Evolutionary conservation across 2,113 vertebrate species (phyloP).

Genomic region (cattle (Bos taurus)): ARS-UCD2.0 NC_037336.1:72093001-72093500

Average conservation of each 20-base stretch:
- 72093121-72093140: not conserved
- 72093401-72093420: not conserved
- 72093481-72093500: no score
- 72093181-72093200: not conserved
- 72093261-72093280: not conserved
- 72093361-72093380: not conserved
- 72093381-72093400: not conserved
- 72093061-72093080: not conserved
- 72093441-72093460: no score
- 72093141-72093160: not conserved
- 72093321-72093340: not conserved
- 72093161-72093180: not conserved
- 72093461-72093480: no score
- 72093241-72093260: not conserved
- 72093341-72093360: not conserved
- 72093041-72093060: not conserved
- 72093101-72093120: not conserved
- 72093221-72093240: not conserved
- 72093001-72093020: not conserved
- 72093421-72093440: no score
- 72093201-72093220: not conserved
- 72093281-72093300: not conserved
- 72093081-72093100: not conserved
- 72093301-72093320: not conserved
- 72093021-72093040: not conserved